Base-by-base conservation (phyloP, 2,113 vertebrate species). In the Myotis lucifugus region DNA sequence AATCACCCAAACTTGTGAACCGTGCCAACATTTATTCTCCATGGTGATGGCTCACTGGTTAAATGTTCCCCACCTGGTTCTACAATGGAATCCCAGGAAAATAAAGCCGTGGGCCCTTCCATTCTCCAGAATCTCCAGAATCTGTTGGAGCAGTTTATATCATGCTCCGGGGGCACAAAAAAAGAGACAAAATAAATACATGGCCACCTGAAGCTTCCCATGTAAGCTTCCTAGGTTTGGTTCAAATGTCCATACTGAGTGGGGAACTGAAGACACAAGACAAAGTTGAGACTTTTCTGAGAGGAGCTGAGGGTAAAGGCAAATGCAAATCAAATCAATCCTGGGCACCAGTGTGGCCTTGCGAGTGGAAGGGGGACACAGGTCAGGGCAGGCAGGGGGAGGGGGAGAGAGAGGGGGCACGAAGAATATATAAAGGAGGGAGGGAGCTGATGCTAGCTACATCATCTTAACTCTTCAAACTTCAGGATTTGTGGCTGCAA, bases 401-500 rank as follows among this genome's bases (percentile, higher is more conserved):
- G 61, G 4, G 4, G 54, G 61, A 52, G 13, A 13, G n/a, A 25
- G 32, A 12, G 84, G 66, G 46, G 1, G 42, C 12, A 83, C 48
- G 29, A 25, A 11, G 61, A 32, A 32, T 8, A 8, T 7, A 17
- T 52, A n/a, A 19, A 5, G 27, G 69, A 82, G 2, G 23, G 27
- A 23, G 19, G n/a, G 8, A 4, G 42, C 37, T 23, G 50, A 9
- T 2, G 3, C 29, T 0, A 12, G 15, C 52, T 0, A 29, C 0
- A 0, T 64, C 11, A 90, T 23, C 85, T 32, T 42, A 73, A 73
- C 79, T 83, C 78, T 66, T 91, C 52, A 37, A 82, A 92, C 56
- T 23, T 88, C 25, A 89, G 79, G 87, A 95, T 82, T 40, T 93
- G 87, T 0, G 5, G 50, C 95, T 94, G 34, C 25, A 92, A 91